Evolutionary conservation across 2,888 invertebrate species (phyloP).

Genomic region (Neuroscelio doddi): DNA sequence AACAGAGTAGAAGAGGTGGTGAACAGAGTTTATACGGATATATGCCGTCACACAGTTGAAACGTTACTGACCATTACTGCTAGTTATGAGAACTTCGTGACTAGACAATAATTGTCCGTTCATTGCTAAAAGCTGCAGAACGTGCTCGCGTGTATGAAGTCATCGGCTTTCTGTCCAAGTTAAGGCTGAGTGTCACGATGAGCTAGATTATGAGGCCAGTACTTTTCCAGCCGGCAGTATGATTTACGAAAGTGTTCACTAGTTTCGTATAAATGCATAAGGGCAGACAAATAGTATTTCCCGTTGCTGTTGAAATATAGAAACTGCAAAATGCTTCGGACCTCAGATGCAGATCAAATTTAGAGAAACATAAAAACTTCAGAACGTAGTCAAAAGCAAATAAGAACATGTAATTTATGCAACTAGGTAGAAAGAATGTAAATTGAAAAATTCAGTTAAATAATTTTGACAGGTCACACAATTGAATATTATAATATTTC

Average conservation of each 20-base stretch:
- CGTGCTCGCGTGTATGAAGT: neutral
- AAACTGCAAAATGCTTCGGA: constrained; percentile 47
- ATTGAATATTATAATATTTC: neutral
- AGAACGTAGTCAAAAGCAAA: too few species aligned
- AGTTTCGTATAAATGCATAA: constrained; percentile 52
- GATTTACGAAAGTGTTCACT: constrained; percentile 54
- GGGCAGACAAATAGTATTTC: constrained; percentile 61
- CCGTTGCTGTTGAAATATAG: constrained; percentile 55
- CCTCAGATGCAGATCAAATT: too few species aligned
- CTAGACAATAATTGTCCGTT: constrained; percentile 55
- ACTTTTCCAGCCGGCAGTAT: constrained; percentile 51
- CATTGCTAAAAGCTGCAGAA: neutral
- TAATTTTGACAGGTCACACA: too few species aligned
- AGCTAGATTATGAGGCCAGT: constrained; percentile 47
- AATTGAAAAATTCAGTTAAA: too few species aligned
- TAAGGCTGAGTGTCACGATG: too few species aligned
- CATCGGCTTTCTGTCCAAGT: neutral
- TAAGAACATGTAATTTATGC: too few species aligned
- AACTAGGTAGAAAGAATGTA: too few species aligned
- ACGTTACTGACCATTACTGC: constrained; percentile 24
- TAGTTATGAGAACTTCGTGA: constrained; percentile 59
- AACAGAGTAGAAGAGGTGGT: neutral
- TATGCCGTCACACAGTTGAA: neutral
- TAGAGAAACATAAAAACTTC: too few species aligned
- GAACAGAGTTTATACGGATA: neutral